These are phyloP conservation scores for Orussus abietinus DNA, from an alignment of 1,140 invertebrate species.

Conservation along the genomic window DNA sequence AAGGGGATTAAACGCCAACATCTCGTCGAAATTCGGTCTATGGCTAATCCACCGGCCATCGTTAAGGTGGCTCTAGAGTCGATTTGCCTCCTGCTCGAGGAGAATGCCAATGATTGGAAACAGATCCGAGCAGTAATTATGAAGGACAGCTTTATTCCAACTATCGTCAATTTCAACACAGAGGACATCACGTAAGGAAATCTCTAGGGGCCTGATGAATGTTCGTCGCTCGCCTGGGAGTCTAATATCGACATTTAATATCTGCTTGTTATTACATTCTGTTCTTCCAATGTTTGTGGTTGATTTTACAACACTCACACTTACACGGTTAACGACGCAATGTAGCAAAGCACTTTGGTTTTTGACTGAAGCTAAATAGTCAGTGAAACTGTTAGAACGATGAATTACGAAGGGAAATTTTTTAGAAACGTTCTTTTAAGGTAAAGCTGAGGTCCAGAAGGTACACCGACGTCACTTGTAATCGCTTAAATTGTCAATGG, in stretches of 20 bases:
- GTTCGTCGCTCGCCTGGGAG: slow-evolving; percentile 30
- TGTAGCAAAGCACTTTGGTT: no score
- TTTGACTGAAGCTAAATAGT: no score
- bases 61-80: slow-evolving; percentile 95
- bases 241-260: slow-evolving; percentile 25
- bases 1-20: slow-evolving; percentile 96
- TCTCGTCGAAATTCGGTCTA: slow-evolving; percentile 89
- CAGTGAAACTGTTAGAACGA: no score
- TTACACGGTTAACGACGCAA: neutral
- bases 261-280: slow-evolving; percentile 32
- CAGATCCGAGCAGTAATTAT: slow-evolving; percentile 88
- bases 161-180: slow-evolving; percentile 96
- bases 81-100: slow-evolving; percentile 89
- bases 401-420: no score
- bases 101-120: slow-evolving; percentile 91
- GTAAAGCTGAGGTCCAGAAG: no score
- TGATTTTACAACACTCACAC: no score
- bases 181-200: slow-evolving; percentile 87
- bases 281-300: slow-evolving; percentile 27
- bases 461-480: no score
- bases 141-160: slow-evolving; percentile 97
- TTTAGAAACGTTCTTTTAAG: no score
- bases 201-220: slow-evolving; percentile 52
- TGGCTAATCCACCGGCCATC: slow-evolving; percentile 89
- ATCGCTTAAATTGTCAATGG: no score